Conservation (phyloP, 2,113 vertebrate species). For the Microtus ochrogaster region DNA sequence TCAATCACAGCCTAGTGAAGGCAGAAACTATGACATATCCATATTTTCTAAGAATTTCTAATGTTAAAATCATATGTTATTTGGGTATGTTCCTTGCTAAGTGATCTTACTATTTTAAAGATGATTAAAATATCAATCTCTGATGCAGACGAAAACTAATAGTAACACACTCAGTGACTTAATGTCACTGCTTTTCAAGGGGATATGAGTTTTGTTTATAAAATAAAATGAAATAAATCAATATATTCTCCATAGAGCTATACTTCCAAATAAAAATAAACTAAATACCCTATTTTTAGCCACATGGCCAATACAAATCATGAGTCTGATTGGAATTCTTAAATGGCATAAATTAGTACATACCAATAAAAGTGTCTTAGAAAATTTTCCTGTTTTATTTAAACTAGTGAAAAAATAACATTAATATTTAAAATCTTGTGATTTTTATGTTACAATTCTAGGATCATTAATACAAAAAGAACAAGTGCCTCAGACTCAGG, state of each 20-base stretch:
- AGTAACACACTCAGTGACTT: not conserved
- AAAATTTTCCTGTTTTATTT: not conserved
- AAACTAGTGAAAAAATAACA: not conserved
- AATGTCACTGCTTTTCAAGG: not conserved
- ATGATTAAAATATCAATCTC: not conserved
- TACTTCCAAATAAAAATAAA: not conserved
- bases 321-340: not conserved
- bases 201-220: not conserved
- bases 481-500: not conserved
- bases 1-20: slow-evolving; percentile 38
- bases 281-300: not conserved
- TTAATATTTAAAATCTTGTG: not conserved
- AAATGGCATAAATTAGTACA: not conserved
- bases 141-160: not conserved
- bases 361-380: not conserved
- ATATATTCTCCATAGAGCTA: not conserved
- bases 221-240: not conserved
- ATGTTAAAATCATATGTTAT: slow-evolving; percentile 37
- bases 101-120: not conserved
- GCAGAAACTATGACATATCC: slow-evolving; percentile 52
- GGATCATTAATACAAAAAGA: not conserved
- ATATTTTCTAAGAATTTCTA: slow-evolving; percentile 47
- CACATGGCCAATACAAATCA: not conserved
- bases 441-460: not conserved
- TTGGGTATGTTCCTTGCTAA: slow-evolving; percentile 43